Base-by-base conservation (phyloP, 2,113 vertebrate genomes). In the Campylomormyrus tamandua region DNA sequence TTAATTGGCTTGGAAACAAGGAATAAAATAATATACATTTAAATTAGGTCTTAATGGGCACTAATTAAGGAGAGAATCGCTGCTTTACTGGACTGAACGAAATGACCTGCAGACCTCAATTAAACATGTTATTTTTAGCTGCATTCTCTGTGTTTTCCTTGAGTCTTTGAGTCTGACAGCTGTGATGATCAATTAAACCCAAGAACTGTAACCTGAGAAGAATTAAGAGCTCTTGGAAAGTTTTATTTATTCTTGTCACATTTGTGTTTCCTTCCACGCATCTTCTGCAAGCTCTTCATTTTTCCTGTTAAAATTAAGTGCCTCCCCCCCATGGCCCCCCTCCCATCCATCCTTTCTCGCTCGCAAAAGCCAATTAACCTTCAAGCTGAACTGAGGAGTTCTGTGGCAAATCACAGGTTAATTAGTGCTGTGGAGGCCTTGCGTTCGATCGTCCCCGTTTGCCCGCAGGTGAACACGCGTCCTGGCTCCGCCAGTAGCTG, bases 381-480 rank as follows among this genome's bases (percentile, higher is more conserved):
- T 91, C 66, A 89, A 92, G 53, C n/a, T 91, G 89, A 90, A 90
- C 90, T 89, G 89, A 48, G 74, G 91, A 91, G 92, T 89, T 90
- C 90, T 48, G 83, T 91, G 87, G 92, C 89, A 62, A 92, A 87
- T 88, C 93, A 46, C 91, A 93, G 92, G 91, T 93, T 93, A 90
- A 94, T 95, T 92, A 91, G 93, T 91, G 87, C 74, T 66, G 90
- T 31, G 90, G 13, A 86, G 90, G 83, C 88, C 90, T 92, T 93
- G 90, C 90, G 88, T 87, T 24, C 86, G 58, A 90, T 87, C 74
- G 92, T 91, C 77, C 96, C 94, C 93, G 92, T 88, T 53, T 94
- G 92, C 94, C 95, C 90, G 89, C 95, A 99, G 98, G 98, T 99
- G 93, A 99, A 99, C 94, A 99, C 98, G 0, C 96, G 98, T 91